Conservation (phyloP, 2,113 vertebrate genomes). For the Clarias macrocephalus region DNA sequence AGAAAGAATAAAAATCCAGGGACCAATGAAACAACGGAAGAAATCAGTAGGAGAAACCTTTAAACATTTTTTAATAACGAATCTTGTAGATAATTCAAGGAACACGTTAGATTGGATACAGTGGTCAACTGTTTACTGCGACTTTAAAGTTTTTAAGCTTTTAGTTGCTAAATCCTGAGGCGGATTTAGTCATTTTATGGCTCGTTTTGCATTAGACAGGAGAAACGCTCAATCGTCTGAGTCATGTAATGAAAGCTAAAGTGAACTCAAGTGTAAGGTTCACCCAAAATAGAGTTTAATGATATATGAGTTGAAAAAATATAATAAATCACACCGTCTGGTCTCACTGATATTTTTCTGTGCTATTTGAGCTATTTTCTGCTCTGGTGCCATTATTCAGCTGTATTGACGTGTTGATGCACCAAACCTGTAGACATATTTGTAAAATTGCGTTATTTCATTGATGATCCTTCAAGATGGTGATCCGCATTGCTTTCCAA, state of each 20-base stretch:
- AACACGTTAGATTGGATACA: not conserved
- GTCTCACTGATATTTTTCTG: slow-evolving; percentile 21
- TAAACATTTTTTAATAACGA: slow-evolving; percentile 18
- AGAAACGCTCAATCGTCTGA: slow-evolving; percentile 34
- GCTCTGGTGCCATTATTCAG: slow-evolving; percentile 22
- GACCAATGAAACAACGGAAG: not conserved
- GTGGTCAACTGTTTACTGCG: slow-evolving; percentile 34
- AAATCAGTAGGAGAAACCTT: slow-evolving; percentile 14
- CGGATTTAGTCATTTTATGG: slow-evolving; percentile 27
- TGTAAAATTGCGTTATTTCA: slow-evolving; percentile 44
- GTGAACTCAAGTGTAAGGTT: slow-evolving; percentile 42
- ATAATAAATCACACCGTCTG: not conserved
- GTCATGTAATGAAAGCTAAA: slow-evolving; percentile 23
- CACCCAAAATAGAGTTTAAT: slow-evolving; percentile 24
- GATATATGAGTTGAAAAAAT: not conserved
- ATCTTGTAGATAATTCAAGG: slow-evolving; percentile 31
- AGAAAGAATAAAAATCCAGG: not conserved
- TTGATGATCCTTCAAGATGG: slow-evolving; percentile 16
- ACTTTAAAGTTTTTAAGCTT: slow-evolving; percentile 30
- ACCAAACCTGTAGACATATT: slow-evolving; percentile 35
- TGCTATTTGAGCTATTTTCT: slow-evolving; percentile 17
- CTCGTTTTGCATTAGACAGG: slow-evolving; percentile 26
- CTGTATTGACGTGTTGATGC: slow-evolving; percentile 37
- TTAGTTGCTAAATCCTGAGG: slow-evolving; percentile 10
- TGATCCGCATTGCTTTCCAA: slow-evolving; percentile 3